These are phyloP conservation scores for Phyllostomus hastatus DNA, from an alignment of 2,113 vertebrate genomes.

Conservation along the genomic window DNA sequence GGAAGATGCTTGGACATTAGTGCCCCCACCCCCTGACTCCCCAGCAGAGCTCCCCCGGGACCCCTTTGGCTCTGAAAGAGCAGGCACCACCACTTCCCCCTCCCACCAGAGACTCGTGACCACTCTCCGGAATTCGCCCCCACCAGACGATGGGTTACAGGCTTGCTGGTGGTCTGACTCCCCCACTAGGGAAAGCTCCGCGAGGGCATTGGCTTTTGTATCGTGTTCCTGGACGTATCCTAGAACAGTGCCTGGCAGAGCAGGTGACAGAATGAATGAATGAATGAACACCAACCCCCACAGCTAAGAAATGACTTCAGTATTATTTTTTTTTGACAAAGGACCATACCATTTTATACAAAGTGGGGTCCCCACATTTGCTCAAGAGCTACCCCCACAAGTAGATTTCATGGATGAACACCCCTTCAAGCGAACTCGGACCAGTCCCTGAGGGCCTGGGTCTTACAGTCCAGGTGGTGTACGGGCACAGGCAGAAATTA, in stretches of 20 bases:
- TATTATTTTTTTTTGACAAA: neutral
- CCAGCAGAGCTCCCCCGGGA: neutral
- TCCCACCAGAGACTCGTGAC: too few species aligned
- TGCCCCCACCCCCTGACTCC: neutral
- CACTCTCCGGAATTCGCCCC: neutral
- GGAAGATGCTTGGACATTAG: neutral
- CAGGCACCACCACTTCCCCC: rapidly evolving
- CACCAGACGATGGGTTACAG: neutral
- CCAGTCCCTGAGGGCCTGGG: neutral
- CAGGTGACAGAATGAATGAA: neutral
- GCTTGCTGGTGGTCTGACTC: neutral
- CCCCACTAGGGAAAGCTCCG: neutral
- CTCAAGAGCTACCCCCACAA: neutral
- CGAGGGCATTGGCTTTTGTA: neutral
- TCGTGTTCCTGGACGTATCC: neutral
- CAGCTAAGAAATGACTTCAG: neutral
- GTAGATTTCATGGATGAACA: neutral
- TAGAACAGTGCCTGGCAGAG: neutral
- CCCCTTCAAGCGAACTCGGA: neutral
- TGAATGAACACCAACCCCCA: neutral
- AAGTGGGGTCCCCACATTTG: neutral
- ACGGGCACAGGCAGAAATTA: neutral
- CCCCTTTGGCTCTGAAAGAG: neutral
- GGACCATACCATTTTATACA: neutral
- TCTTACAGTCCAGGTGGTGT: neutral